These are phyloP conservation scores for Hydroisotoma schaefferi DNA, from an alignment of 2,888 invertebrate genomes.

Conservation along the genomic window DNA sequence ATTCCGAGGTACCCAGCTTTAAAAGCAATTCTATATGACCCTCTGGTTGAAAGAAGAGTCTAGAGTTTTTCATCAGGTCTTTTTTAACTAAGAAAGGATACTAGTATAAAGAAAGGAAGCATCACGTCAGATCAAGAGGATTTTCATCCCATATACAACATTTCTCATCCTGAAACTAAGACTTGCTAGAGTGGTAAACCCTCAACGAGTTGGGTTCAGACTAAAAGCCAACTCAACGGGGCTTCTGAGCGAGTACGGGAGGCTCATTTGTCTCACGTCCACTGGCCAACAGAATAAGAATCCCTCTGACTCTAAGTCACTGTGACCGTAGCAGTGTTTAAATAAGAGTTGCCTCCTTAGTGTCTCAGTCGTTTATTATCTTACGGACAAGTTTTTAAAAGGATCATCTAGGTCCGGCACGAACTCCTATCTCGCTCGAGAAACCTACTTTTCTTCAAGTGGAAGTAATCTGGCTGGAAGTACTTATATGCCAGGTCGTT, in stretches of 20 bases:
- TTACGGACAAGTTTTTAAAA: background rate
- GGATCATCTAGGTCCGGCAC: no score
- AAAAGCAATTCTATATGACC: background rate
- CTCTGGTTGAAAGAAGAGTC: background rate
- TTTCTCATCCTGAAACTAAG: conserved; percentile 7
- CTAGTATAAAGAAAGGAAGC: no score
- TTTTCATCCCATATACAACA: conserved; percentile 15
- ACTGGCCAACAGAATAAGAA: conserved; percentile 22
- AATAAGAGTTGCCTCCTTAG: no score
- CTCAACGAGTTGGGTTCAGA: no score
- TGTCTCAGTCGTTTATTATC: background rate
- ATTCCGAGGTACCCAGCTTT: background rate
- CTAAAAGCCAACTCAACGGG: conserved; percentile 30
- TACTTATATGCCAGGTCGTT: no score
- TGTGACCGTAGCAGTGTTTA: background rate
- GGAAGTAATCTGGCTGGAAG: no score
- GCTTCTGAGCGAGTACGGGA: conserved; percentile 35
- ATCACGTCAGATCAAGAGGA: conserved; percentile 17
- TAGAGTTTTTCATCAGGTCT: conserved; percentile 9
- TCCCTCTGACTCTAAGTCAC: background rate
- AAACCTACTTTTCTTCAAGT: no score
- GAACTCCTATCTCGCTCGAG: no score
- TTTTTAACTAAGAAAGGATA: no score
- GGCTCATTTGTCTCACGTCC: conserved; percentile 40
- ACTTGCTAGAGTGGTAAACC: no score